Conservation (phyloP, 2,797 vertebrate genomes). For the Propithecus deckenii region DNA sequence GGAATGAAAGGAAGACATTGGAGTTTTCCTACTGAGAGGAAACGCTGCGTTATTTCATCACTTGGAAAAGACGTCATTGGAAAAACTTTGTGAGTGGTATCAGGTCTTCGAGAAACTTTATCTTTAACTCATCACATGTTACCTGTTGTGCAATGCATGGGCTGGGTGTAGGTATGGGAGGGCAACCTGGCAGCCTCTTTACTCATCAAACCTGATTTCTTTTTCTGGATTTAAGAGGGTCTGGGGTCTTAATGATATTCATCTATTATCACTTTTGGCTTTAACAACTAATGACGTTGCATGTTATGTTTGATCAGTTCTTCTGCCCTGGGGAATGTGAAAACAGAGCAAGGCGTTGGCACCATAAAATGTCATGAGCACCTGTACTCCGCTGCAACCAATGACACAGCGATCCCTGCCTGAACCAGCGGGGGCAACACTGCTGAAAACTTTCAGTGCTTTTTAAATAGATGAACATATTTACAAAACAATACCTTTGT, state of each 20-base stretch:
- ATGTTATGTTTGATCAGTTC: not conserved
- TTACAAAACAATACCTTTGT: slow-evolving; percentile 56
- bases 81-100: not conserved
- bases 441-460: slow-evolving; percentile 68
- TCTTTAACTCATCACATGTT: not conserved
- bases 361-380: fast-evolving
- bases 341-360: not conserved
- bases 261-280: not conserved
- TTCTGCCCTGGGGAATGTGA: not conserved
- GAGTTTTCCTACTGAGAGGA: not conserved
- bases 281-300: not conserved
- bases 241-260: not conserved
- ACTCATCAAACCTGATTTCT: not conserved
- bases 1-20: not conserved
- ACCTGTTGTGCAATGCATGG: not conserved
- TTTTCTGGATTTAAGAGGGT: not conserved
- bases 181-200: not conserved
- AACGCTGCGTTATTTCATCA: not conserved
- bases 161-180: not conserved
- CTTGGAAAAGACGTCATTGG: not conserved
- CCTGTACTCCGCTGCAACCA: not conserved
- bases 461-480: slow-evolving; percentile 71
- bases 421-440: slow-evolving; percentile 26
- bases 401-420: not conserved
- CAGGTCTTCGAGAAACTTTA: not conserved